phyloP scores from a whole-genome alignment of 2,888 invertebrate species.

The Hydriomena furcata region DNA sequence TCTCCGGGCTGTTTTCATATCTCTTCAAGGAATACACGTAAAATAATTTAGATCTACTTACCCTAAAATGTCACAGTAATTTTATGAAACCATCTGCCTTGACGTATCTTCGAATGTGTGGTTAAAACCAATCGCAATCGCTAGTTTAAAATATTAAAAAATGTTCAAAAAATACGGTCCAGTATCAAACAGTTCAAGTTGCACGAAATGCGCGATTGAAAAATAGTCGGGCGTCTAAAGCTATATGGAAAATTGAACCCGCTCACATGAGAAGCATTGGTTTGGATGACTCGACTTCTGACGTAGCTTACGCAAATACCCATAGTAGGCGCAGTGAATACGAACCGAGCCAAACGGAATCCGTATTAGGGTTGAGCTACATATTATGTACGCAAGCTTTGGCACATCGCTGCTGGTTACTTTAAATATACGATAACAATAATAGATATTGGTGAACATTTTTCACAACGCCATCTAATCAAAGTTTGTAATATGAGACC shows the following conservation, averaged over 20 bases:
- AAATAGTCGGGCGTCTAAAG: slow-evolving; percentile 17
- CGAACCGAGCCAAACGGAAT: slow-evolving; percentile 66
- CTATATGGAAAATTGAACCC: slow-evolving; percentile 16
- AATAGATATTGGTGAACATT: too few relatives aligned
- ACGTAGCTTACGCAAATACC: slow-evolving; percentile 45
- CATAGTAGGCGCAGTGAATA: slow-evolving; percentile 67
- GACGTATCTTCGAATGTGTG: too few relatives aligned
- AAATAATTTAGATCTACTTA: too few relatives aligned
- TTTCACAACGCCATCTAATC: too few relatives aligned
- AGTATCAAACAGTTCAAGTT: neutral
- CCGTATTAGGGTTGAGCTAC: slow-evolving; percentile 50
- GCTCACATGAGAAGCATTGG: slow-evolving; percentile 31
- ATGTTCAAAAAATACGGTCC: neutral
- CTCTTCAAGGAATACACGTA: too few relatives aligned
- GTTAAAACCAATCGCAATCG: too few relatives aligned
- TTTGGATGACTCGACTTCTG: slow-evolving; percentile 36
- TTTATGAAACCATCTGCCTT: too few relatives aligned
- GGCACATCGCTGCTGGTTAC: neutral
- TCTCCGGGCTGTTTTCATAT: too few relatives aligned
- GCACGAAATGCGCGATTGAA: slow-evolving; percentile 8
- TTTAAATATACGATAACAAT: too few relatives aligned
- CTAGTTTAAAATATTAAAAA: too few relatives aligned
- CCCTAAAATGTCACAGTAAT: too few relatives aligned
- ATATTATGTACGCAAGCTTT: slow-evolving; percentile 5
- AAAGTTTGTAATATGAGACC: too few relatives aligned